These are phyloP conservation scores for Cydia amplana DNA, from an alignment of 1,140 invertebrate species.

Conservation along the genomic window DNA sequence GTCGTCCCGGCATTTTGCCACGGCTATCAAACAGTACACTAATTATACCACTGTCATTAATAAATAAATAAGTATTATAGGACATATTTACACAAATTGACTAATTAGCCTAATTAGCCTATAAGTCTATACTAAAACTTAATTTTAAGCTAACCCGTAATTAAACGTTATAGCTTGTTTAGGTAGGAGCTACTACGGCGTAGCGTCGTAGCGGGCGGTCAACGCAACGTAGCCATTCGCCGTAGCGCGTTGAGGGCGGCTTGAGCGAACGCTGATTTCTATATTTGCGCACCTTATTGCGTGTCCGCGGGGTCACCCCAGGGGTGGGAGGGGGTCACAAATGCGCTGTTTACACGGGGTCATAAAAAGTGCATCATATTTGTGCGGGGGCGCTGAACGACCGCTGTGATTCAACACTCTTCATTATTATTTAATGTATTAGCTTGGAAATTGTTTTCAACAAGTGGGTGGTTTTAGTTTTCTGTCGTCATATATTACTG, in stretches of 20 bases:
- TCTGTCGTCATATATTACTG: not conserved
- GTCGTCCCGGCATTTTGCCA: no score
- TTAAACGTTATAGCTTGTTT: not conserved
- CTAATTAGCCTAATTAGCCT: no score
- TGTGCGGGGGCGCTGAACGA: conserved; percentile 9
- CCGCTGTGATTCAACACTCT: conserved; percentile 9
- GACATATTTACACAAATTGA: no score
- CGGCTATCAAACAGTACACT: no score
- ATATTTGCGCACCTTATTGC: conserved; percentile 47
- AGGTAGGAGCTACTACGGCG: not conserved
- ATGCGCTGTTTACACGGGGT: conserved; percentile 22
- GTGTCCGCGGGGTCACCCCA: conserved; percentile 17
- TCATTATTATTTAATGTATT: conserved; percentile 31
- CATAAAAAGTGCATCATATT: conserved; percentile 33
- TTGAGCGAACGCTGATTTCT: conserved; percentile 49
- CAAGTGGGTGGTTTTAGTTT: conserved; percentile 9
- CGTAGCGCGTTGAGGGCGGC: conserved; percentile 37
- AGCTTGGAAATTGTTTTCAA: conserved; percentile 18
- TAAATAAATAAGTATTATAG: no score
- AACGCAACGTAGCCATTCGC: conserved; percentile 10
- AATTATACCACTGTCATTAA: no score
- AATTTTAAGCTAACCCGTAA: no score
- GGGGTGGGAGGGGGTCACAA: not conserved
- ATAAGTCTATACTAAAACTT: no score
- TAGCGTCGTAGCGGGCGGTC: conserved; percentile 13